Conservation (phyloP, 2,888 invertebrate genomes). For the Gastracanthus pulcherrimus region DNA sequence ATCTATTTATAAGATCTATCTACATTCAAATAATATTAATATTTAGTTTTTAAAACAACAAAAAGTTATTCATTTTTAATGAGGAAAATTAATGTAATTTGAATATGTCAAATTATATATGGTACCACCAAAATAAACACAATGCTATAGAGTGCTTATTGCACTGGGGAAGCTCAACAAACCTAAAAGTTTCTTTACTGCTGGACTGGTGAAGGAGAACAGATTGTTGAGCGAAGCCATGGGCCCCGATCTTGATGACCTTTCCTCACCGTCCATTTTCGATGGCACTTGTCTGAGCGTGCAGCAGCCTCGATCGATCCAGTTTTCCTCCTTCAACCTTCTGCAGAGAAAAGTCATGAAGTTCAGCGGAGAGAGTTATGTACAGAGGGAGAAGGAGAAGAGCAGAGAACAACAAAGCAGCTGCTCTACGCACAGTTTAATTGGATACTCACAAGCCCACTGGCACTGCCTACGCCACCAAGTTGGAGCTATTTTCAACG, state of each 20-base stretch:
- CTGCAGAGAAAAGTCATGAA: conserved; percentile 13
- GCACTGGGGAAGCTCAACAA: conserved; percentile 2
- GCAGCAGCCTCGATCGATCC: conserved; percentile 16
- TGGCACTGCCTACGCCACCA: background rate
- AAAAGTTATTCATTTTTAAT: background rate
- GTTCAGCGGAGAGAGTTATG: too few species aligned
- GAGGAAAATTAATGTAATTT: background rate
- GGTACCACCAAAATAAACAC: too few species aligned
- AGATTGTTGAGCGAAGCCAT: conserved; percentile 79
- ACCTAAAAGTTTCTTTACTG: conserved; percentile 79
- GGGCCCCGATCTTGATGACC: conserved; percentile 60
- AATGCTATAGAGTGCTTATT: too few species aligned
- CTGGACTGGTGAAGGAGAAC: conserved; percentile 80
- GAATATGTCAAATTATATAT: background rate
- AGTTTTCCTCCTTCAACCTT: conserved; percentile 22
- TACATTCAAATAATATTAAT: background rate
- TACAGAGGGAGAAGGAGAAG: background rate
- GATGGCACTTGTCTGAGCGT: background rate
- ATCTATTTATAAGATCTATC: conserved; percentile 1
- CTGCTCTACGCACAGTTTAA: background rate
- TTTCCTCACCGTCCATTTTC: conserved; percentile 56
- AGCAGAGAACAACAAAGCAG: background rate
- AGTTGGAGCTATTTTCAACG: conserved; percentile 40
- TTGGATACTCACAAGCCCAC: conserved; percentile 7
- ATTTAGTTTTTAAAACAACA: background rate